Evolutionary conservation across 2,888 invertebrate species (phyloP).

Genomic region (Diabrotica balteata): DNA sequence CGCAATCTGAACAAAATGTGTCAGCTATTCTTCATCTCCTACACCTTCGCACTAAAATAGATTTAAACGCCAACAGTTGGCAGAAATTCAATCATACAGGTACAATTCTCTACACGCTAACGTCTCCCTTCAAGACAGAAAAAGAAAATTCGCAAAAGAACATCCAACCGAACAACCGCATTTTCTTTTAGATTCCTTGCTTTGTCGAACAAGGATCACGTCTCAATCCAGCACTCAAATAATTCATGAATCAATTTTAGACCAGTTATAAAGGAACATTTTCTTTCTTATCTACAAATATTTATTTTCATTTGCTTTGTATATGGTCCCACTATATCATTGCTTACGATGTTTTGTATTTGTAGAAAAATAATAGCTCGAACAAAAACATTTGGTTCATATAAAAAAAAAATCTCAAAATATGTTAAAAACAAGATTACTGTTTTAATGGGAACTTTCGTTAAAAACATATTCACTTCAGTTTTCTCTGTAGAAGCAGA

Average conservation of each 20-base stretch:
- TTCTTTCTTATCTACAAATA: too few species aligned
- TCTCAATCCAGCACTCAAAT: constrained; percentile 3
- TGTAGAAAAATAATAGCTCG: too few species aligned
- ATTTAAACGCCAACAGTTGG: constrained; percentile 25
- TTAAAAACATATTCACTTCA: too few species aligned
- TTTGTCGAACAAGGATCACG: constrained; percentile 14
- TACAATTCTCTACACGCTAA: constrained; percentile 22
- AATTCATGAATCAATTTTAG: constrained; percentile 14
- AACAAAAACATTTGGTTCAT: too few species aligned
- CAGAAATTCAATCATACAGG: constrained; percentile 28
- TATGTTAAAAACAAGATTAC: too few species aligned
- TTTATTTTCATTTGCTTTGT: too few species aligned
- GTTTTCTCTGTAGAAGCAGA: too few species aligned
- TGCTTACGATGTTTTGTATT: too few species aligned
- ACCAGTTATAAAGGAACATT: neutral
- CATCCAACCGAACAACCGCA: neutral
- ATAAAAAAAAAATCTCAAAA: too few species aligned
- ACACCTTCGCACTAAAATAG: constrained; percentile 12
- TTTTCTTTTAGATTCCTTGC: neutral
- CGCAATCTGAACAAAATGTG: too few species aligned
- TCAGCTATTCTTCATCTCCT: constrained; percentile 9
- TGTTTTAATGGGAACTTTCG: too few species aligned
- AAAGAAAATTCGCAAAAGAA: constrained; percentile 5
- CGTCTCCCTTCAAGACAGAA: constrained; percentile 9
- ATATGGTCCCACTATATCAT: too few species aligned